These are phyloP conservation scores for Epinephelus fuscoguttatus DNA, from an alignment of 2,113 vertebrate genomes.

Conservation along the genomic window DNA sequence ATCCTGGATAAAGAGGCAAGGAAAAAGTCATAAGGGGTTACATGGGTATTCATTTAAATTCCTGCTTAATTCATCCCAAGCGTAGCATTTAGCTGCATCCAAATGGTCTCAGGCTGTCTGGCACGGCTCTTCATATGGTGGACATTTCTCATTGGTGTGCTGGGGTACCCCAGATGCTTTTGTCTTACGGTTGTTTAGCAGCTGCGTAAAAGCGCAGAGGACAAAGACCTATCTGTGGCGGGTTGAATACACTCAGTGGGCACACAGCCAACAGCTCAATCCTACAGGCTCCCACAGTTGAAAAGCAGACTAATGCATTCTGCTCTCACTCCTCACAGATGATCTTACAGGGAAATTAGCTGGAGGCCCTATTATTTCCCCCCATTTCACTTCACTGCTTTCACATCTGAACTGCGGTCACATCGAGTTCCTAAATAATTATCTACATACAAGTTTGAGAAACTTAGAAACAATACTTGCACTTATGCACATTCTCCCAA, in stretches of 20 bases:
- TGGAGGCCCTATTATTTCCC: conserved; percentile 36
- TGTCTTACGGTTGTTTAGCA: conserved; percentile 86
- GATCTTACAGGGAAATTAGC: conserved; percentile 67
- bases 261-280: conserved; percentile 88
- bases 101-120: conserved; percentile 65
- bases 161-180: conserved; percentile 87
- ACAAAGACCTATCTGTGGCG: conserved; percentile 94
- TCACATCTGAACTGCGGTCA: conserved; percentile 46
- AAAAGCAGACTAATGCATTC: conserved; percentile 76
- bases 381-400: conserved; percentile 44
- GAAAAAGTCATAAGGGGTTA: conserved; percentile 39
- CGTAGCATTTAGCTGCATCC: conserved; percentile 66
- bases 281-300: conserved; percentile 79
- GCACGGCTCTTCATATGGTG: conserved; percentile 77
- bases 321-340: conserved; percentile 68
- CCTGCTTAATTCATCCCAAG: conserved; percentile 66
- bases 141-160: conserved; percentile 83
- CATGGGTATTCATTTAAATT: conserved; percentile 64
- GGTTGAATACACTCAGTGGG: conserved; percentile 89
- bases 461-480: neutral
- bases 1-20: conserved; percentile 7
- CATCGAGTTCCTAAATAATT: conserved; percentile 4
- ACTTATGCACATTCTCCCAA: neutral
- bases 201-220: conserved; percentile 81
- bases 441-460: neutral